phyloP scores from a whole-genome alignment of 2,113 vertebrate genomes.

The Equus przewalskii region DNA sequence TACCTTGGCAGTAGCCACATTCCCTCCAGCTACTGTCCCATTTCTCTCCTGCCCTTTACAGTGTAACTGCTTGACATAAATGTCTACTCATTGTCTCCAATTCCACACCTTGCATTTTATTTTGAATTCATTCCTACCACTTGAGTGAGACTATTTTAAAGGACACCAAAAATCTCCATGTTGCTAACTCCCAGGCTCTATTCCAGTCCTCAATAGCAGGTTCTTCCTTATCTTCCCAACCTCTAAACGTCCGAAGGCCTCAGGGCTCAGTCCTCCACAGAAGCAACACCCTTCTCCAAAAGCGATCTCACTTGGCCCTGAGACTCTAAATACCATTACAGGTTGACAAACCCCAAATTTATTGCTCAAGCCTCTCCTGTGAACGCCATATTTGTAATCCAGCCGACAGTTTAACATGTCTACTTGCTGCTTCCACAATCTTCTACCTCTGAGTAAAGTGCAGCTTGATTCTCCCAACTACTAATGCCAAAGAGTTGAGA shows the following conservation, averaged over 20 bases:
- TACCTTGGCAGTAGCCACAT: neutral
- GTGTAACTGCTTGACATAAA: neutral
- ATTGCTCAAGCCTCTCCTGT: neutral
- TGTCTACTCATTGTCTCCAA: neutral
- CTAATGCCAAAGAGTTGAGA: neutral
- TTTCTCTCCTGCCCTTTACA: neutral
- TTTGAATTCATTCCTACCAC: neutral
- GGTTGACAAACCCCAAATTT: neutral
- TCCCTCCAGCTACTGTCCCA: neutral
- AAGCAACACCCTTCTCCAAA: neutral
- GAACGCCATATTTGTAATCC: neutral
- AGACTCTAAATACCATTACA: neutral
- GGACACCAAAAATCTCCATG: neutral
- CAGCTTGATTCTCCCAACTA: neutral
- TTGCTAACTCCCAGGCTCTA: constrained; percentile 23
- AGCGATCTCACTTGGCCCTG: neutral
- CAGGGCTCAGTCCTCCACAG: neutral
- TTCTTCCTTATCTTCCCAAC: neutral
- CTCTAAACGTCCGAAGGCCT: neutral
- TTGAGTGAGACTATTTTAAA: neutral
- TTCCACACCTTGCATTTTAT: constrained; percentile 3
- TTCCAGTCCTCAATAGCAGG: neutral
- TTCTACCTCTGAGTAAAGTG: neutral
- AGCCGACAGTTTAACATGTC: neutral
- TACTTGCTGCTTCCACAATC: neutral